Evolutionary conservation across 1,140 invertebrate species (phyloP), one percentile per base, ranked within the genome.

Genomic region (Stegodyphus dumicola): DNA sequence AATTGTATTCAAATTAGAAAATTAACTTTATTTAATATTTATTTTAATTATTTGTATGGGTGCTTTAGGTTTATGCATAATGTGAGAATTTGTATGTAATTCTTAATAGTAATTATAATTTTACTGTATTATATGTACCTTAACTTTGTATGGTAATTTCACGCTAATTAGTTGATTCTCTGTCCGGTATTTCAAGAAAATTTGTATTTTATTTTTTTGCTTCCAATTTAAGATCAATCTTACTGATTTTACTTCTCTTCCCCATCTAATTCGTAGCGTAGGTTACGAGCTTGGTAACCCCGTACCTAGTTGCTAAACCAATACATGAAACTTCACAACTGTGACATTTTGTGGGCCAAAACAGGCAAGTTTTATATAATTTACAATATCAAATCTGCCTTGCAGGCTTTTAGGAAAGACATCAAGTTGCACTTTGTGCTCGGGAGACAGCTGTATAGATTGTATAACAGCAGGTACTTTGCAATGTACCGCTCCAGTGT

Each of bases 231-330:
- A 84, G 83, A 87, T 60, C 52, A 78, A 73, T 74, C 85, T 88
- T 79, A 88, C 87, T 75, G 78, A 89, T 91, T 91, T 91, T 90
- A 89, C 89, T 87, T 90, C 90, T 90, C 89, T 81, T 65, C 91
- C 91, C 91, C 91, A 89, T 90, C 90, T 90, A 89, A 90, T 91
- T 92, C 91, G 89, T 92, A 92, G 91, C 91, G 88, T 90, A 90
- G 90, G 89, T 91, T 88, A 89, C 89, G 87, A 88, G 89, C 88
- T 89, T 89, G 89, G 87, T 89, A 89, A 88, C 73, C 75, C 86
- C 87, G 86, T 78, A 86, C 80, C 87, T 85, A 87, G 78, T 84
- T 86, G 75, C 78, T 87, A 88, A 85, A 77, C 71, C 86, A 79
- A 84, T 71, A 77, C 76, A 87, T 76, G 70, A 86, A 87, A 87